These are phyloP conservation scores for Drosophila leonis DNA, from an alignment of 2,888 invertebrate genomes.

Conservation along the genomic window DNA sequence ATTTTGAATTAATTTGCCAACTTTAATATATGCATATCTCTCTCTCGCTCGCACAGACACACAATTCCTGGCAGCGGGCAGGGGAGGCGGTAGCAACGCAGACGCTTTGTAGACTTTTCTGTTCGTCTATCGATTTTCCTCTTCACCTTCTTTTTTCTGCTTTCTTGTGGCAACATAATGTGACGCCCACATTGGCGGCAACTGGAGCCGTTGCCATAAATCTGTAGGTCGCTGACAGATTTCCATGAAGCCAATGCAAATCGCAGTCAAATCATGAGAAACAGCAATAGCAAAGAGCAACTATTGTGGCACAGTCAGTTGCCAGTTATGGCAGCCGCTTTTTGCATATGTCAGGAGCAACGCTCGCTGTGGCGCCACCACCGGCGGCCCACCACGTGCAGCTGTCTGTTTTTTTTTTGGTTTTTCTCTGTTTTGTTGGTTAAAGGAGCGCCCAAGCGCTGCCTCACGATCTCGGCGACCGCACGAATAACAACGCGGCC, in stretches of 20 bases:
- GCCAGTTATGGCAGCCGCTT: slow-evolving; percentile 55
- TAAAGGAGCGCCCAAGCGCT: slow-evolving; percentile 62
- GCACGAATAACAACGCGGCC: slow-evolving; percentile 73
- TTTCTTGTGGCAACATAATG: slow-evolving; percentile 40
- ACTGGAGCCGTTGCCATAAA: slow-evolving; percentile 59
- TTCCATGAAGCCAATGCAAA: slow-evolving; percentile 65
- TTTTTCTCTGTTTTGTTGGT: neutral
- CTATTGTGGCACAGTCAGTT: slow-evolving; percentile 34
- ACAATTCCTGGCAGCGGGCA: neutral
- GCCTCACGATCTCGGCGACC: slow-evolving; percentile 46
- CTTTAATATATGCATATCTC: slow-evolving; percentile 34
- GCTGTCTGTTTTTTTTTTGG: neutral
- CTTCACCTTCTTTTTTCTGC: slow-evolving; percentile 15
- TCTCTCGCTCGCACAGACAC: neutral
- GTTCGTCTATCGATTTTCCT: slow-evolving; percentile 64
- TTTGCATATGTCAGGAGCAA: slow-evolving; percentile 63
- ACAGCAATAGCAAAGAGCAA: slow-evolving; percentile 9
- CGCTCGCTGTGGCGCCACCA: slow-evolving; percentile 54
- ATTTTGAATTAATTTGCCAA: slow-evolving; percentile 75
- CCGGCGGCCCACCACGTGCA: slow-evolving; percentile 44
- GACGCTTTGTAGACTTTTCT: slow-evolving; percentile 70
- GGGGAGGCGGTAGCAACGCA: slow-evolving; percentile 26
- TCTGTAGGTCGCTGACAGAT: slow-evolving; percentile 55
- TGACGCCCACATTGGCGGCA: slow-evolving; percentile 61
- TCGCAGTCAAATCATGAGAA: slow-evolving; percentile 61